Conservation (phyloP, 2,797 vertebrate species). For the Parauchenoglanis ngamensis region DNA sequence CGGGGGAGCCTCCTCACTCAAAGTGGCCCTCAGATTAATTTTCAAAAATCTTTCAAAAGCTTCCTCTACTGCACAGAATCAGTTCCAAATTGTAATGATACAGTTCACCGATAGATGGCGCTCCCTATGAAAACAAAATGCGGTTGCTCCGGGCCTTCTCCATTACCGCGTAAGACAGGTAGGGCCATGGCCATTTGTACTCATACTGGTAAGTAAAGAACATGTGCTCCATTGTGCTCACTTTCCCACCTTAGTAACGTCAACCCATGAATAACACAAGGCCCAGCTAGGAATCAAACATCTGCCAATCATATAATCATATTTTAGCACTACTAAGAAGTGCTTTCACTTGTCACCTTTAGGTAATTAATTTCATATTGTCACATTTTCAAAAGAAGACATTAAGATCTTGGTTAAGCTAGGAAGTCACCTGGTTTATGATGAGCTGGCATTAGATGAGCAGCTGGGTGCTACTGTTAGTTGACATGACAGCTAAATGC, state of each 20-base stretch:
- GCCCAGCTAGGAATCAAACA: neutral
- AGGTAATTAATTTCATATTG: neutral
- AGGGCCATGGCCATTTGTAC: no score
- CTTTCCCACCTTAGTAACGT: neutral
- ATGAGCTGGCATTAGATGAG: conserved; percentile 15
- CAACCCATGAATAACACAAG: neutral
- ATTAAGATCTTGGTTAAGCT: neutral
- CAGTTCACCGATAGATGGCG: no score
- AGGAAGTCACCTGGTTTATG: neutral
- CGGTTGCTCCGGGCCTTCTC: no score
- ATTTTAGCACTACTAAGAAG: neutral
- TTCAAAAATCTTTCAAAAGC: no score
- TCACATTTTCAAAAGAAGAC: conserved; percentile 23
- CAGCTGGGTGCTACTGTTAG: conserved; percentile 31
- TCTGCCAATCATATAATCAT: neutral
- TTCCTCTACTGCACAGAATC: no score
- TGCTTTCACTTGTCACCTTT: neutral
- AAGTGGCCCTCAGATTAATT: no score
- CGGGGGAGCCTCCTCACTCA: no score
- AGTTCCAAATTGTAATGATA: no score
- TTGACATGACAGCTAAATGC: conserved; percentile 46
- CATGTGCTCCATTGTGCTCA: neutral
- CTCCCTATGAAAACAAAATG: no score
- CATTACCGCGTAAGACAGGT: no score
- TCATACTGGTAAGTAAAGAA: neutral